Evolutionary conservation across 1,140 invertebrate species (phyloP).

Genomic region (Diorhabda carinulata): DNA sequence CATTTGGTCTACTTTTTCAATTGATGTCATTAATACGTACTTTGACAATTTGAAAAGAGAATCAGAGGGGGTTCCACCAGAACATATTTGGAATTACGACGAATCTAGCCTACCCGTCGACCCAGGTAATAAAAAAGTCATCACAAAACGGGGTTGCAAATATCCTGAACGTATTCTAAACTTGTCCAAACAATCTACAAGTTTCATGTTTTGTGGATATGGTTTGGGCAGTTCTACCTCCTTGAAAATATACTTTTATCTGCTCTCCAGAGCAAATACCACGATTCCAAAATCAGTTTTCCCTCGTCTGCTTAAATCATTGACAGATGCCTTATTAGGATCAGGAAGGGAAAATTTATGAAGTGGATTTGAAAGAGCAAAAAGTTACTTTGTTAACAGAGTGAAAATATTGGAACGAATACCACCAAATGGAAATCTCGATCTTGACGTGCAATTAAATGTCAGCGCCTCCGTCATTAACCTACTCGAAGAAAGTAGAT

Average conservation of each 20-base stretch:
- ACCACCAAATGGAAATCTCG: conserved; percentile 9
- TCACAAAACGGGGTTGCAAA: too few species aligned
- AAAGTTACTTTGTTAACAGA: conserved; percentile 34
- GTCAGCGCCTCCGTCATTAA: conserved; percentile 9
- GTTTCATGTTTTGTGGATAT: background rate
- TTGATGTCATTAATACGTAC: background rate
- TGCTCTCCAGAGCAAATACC: conserved; percentile 24
- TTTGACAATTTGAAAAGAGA: conserved; percentile 3
- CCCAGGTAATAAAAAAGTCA: background rate
- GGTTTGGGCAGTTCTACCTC: background rate
- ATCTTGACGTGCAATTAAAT: conserved; percentile 6
- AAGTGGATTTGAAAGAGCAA: conserved; percentile 34
- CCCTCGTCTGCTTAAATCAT: conserved; percentile 29
- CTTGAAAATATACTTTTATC: conserved; percentile 28
- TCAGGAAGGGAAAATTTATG: conserved; percentile 26
- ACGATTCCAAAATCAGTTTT: conserved; percentile 31
- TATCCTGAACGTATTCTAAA: background rate
- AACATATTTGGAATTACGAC: background rate
- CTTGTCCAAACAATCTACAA: background rate
- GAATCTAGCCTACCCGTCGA: background rate
- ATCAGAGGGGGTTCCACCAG: background rate
- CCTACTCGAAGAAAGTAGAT: conserved; percentile 9
- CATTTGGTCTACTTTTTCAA: too few species aligned
- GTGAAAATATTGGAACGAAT: conserved; percentile 22
- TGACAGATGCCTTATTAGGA: conserved; percentile 17